Conservation (phyloP, 1,140 invertebrate genomes). For the Listronotus oregonensis region DNA sequence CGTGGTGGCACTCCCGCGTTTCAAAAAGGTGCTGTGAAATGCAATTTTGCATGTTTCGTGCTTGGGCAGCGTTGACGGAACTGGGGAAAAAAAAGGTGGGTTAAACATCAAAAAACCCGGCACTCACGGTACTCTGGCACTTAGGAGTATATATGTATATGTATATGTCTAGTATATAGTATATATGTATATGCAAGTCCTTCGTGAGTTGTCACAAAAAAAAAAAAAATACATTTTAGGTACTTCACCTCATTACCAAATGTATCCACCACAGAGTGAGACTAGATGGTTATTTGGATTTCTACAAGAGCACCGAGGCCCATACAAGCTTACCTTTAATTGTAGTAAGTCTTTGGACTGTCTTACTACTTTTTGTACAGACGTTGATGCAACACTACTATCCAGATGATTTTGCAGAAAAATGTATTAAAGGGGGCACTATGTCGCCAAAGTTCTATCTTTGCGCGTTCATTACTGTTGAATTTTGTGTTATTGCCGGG, state of each 20-base stretch:
- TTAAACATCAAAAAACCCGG: no score
- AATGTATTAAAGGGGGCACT: slow-evolving; percentile 62
- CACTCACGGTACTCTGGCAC: no score
- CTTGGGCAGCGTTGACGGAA: no score
- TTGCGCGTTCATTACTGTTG: slow-evolving; percentile 60
- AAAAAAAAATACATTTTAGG: slow-evolving; percentile 53
- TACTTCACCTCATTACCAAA: slow-evolving; percentile 64
- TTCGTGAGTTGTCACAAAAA: no score
- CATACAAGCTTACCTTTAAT: slow-evolving; percentile 66
- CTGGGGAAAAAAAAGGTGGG: no score
- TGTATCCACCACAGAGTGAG: slow-evolving; percentile 63
- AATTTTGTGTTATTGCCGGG: slow-evolving; percentile 61
- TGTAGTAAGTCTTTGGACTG: slow-evolving; percentile 67
- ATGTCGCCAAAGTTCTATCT: slow-evolving; percentile 66
- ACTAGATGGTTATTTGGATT: slow-evolving; percentile 69
- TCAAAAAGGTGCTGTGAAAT: no score
- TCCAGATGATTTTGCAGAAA: slow-evolving; percentile 62
- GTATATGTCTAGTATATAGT: no score
- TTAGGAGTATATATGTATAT: no score
- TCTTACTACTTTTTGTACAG: slow-evolving; percentile 62
- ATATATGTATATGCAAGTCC: no score
- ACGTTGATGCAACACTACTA: slow-evolving; percentile 68
- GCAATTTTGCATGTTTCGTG: no score
- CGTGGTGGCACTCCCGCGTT: no score
- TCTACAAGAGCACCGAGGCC: slow-evolving; percentile 66